These are phyloP conservation scores for Heterotis niloticus DNA, from an alignment of 2,113 vertebrate species.

Conservation along the genomic window DNA sequence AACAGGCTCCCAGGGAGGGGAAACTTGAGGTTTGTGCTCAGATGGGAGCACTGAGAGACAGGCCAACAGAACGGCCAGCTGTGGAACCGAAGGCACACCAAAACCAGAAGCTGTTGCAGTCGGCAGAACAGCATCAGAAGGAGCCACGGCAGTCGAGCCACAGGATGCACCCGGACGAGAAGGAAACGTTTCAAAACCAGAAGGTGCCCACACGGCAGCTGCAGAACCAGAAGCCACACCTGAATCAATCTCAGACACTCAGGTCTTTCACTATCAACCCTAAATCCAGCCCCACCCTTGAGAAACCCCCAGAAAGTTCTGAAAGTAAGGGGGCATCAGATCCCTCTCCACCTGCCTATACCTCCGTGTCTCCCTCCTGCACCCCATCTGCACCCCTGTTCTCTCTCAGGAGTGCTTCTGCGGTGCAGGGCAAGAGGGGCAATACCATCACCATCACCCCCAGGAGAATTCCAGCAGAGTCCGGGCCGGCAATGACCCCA, in stretches of 20 bases:
- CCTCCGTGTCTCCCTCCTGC: slow-evolving; percentile 39
- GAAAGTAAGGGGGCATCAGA: slow-evolving; percentile 37
- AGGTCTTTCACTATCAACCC: slow-evolving; percentile 40
- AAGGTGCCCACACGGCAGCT: slow-evolving; percentile 32
- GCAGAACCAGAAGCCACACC: slow-evolving; percentile 34
- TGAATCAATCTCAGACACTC: slow-evolving; percentile 23
- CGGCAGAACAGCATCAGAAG: slow-evolving; percentile 31
- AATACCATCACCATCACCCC: slow-evolving; percentile 82
- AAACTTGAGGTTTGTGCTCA: slow-evolving; percentile 10
- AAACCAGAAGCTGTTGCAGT: slow-evolving; percentile 29
- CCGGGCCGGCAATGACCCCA: background rate
- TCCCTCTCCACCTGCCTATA: slow-evolving; percentile 46
- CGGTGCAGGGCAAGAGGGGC: slow-evolving; percentile 70
- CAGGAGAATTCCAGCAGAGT: slow-evolving; percentile 42
- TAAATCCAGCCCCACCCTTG: slow-evolving; percentile 40
- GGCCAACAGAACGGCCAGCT: background rate
- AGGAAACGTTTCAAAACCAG: slow-evolving; percentile 28
- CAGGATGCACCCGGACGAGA: slow-evolving; percentile 31
- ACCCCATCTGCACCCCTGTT: slow-evolving; percentile 48
- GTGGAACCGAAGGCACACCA: background rate
- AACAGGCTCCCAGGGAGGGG: slow-evolving; percentile 17
- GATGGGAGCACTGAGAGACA: slow-evolving; percentile 31
- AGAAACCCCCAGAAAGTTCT: slow-evolving; percentile 38
- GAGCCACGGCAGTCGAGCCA: slow-evolving; percentile 32
- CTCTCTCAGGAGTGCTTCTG: slow-evolving; percentile 61